Conservation (phyloP, 1,140 invertebrate genomes). For the Psilanteris sp. region DNA sequence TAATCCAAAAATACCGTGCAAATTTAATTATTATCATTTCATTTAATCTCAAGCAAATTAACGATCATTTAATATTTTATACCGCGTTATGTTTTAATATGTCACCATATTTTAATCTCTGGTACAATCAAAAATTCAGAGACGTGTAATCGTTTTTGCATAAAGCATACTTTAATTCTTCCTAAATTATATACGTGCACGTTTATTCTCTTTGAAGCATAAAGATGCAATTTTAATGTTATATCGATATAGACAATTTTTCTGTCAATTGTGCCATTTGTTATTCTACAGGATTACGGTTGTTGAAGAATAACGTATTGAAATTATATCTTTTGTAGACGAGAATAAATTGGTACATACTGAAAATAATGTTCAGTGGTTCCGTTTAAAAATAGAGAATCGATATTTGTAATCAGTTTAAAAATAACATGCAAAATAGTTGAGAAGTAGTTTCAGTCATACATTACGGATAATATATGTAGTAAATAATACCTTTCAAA, state of each 20-base stretch:
- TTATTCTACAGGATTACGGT: not conserved
- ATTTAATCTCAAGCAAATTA: constrained; percentile 11
- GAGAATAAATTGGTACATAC: too few relatives aligned
- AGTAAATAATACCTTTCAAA: too few relatives aligned
- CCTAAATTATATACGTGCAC: constrained; percentile 1
- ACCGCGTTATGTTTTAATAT: constrained; percentile 2
- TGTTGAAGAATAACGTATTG: too few relatives aligned
- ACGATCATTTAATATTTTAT: constrained; percentile 6
- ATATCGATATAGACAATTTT: constrained; percentile 3
- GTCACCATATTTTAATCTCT: constrained; percentile 4
- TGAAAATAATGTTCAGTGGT: too few relatives aligned
- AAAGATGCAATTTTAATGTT: constrained; percentile 12
- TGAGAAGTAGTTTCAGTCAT: too few relatives aligned
- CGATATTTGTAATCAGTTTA: too few relatives aligned
- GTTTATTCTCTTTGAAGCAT: constrained; percentile 10
- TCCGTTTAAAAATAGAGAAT: too few relatives aligned
- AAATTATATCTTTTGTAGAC: too few relatives aligned
- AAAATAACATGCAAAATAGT: too few relatives aligned
- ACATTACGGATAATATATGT: too few relatives aligned
- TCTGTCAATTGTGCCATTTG: not conserved
- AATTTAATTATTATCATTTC: not conserved
- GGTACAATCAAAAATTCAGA: not conserved
- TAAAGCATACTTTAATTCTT: constrained; percentile 1
- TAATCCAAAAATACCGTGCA: not conserved
- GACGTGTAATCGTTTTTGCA: not conserved